Conservation (phyloP, 2,888 invertebrate genomes). For the Argyresthia goedartella region DNA sequence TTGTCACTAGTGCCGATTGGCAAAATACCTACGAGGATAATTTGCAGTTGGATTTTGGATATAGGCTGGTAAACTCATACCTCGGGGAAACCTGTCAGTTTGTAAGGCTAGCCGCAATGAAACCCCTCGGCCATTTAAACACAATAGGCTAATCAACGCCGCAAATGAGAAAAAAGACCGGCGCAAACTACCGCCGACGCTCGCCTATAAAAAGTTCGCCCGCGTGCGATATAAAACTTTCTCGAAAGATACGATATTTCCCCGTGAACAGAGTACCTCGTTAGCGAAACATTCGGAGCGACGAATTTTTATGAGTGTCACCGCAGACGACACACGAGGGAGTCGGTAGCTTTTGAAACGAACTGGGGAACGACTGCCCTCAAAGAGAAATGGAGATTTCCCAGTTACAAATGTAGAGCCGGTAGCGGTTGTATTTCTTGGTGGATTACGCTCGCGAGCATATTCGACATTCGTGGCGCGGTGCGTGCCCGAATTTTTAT, state of each 20-base stretch:
- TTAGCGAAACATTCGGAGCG: slow-evolving; percentile 44
- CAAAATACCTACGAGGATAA: too few species aligned
- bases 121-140: neutral
- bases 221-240: slow-evolving; percentile 2
- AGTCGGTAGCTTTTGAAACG: slow-evolving; percentile 52
- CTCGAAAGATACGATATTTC: slow-evolving; percentile 10
- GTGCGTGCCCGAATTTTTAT: slow-evolving; percentile 56
- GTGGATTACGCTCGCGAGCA: slow-evolving; percentile 59
- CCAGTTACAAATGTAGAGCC: slow-evolving; percentile 64
- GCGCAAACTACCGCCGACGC: neutral
- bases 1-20: too few species aligned
- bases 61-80: too few species aligned
- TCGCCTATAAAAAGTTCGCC: neutral
- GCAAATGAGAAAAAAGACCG: neutral
- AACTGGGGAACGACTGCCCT: slow-evolving; percentile 39
- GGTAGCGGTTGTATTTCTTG: slow-evolving; percentile 61
- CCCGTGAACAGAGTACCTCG: slow-evolving; percentile 27
- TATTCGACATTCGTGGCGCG: slow-evolving; percentile 40
- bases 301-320: slow-evolving; percentile 65
- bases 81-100: too few species aligned
- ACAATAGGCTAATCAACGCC: neutral
- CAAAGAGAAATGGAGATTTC: slow-evolving; percentile 68
- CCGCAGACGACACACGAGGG: slow-evolving; percentile 54
- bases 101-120: neutral
- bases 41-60: too few species aligned